A percentile compares a stretch with the other conserved stretches of the same genome.
Evolutionary conservation across 1,140 invertebrate genomes (phyloP).

Genomic region (Portunus trituberculatus): DNA sequence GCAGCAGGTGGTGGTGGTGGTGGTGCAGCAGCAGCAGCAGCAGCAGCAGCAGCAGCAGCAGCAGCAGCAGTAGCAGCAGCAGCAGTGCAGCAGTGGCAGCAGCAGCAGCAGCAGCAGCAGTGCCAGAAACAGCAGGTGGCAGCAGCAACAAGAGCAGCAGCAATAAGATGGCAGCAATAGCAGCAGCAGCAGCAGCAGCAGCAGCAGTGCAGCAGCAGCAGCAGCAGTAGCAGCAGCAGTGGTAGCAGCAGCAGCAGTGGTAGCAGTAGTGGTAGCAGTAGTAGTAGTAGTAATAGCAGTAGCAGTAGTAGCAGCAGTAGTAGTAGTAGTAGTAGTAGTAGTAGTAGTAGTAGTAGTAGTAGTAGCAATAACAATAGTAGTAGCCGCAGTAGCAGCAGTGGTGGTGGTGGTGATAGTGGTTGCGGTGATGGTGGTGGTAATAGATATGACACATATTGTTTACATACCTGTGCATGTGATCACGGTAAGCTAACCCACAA

Average conservation of each 20-base stretch:
- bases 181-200: slow-evolving; percentile 17
- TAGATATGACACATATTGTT: too few relatives aligned
- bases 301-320: too few relatives aligned
- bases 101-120: slow-evolving; percentile 17
- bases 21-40: background rate
- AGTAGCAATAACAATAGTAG: too few relatives aligned
- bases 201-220: background rate
- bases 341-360: too few relatives aligned
- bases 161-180: background rate
- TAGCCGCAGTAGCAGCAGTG: too few relatives aligned
- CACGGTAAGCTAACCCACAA: too few relatives aligned
- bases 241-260: background rate
- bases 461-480: too few relatives aligned
- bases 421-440: too few relatives aligned
- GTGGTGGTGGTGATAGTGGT: too few relatives aligned
- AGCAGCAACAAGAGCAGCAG: background rate
- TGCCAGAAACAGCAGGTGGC: background rate
- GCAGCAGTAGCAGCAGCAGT: background rate
- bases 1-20: background rate
- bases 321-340: too few relatives aligned
- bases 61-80: background rate
- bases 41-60: background rate
- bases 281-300: too few relatives aligned
- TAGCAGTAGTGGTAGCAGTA: background rate
- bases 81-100: background rate